Evolutionary conservation across 2,113 vertebrate genomes (phyloP), one percentile per base, ranked within the genome.

Genomic region (Atrichornis clamosus): DNA sequence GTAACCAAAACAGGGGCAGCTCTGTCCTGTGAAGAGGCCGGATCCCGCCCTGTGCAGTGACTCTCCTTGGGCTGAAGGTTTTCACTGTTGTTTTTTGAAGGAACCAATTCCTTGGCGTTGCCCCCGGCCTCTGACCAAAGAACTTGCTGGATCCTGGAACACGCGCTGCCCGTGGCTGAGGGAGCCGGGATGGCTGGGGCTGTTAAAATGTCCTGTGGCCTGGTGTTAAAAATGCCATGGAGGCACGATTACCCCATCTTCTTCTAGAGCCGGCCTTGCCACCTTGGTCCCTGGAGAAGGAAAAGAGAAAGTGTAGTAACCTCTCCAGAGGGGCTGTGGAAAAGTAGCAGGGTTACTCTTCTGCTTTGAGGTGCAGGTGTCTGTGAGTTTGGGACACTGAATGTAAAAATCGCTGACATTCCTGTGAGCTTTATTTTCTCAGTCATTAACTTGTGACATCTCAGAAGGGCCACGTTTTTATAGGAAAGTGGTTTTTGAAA

Each of bases 41-140:
- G 14, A 69, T 74, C 82, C 62, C 87, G 24, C 83, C 89, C 52
- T 69, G 3, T 62, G 28, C 32, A 18, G 3, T 70, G 73, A 86
- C 28, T 69, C 62, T 93, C 35, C 56, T 35, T 49, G 52, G 56
- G 33, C 67, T 91, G 49, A 90, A 95, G 65, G 69, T 60, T 26
- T 78, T 90, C 28, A 32, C 55, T 81, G 33, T 69, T 95, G 65
- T 84, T 80, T 69, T 56, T 20, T 69, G 50, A 95, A 76, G 47
- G 53, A 94, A 35, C 44, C 63, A 20, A 16, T 74, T 82, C 62
- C 76, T 87, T 88, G 37, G 58, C 67, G 33, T 35, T 81, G 47
- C 84, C 78, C 72, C 32, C 64, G 56, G 16, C 87, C 84, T 67
- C 84, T 96, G 72, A 82, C 72, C 60, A 87, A 90, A 63, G 89